These are phyloP conservation scores for Rhagophthalmus giganteus DNA, from an alignment of 2,888 invertebrate species.

Conservation along the genomic window DNA sequence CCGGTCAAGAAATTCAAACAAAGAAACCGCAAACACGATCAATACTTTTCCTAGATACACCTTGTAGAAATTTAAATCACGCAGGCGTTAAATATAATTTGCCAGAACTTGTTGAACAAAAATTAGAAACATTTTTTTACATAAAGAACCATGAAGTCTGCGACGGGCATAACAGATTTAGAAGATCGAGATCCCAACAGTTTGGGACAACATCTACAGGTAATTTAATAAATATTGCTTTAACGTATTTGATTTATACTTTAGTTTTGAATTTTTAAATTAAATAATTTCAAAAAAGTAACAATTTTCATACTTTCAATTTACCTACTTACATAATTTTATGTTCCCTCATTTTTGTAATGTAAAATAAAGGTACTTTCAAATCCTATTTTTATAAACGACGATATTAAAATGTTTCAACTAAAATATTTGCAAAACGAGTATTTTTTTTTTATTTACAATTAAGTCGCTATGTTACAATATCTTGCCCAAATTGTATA, in stretches of 20 bases:
- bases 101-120: constrained; percentile 35
- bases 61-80: constrained; percentile 28
- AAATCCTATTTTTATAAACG: too few relatives aligned
- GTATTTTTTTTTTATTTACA: neutral
- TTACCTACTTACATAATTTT: too few relatives aligned
- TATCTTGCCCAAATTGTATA: too few relatives aligned
- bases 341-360: too few relatives aligned
- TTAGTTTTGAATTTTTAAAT: neutral
- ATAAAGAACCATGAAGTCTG: constrained; percentile 51
- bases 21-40: constrained; percentile 16
- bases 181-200: constrained; percentile 73
- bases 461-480: too few relatives aligned
- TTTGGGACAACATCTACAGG: constrained; percentile 72
- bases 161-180: constrained; percentile 57
- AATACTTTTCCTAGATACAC: constrained; percentile 33
- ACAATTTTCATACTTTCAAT: too few relatives aligned
- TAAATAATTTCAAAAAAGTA: neutral
- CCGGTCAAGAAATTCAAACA: neutral
- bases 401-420: neutral
- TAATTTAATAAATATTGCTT: too few relatives aligned
- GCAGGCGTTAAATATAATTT: constrained; percentile 34
- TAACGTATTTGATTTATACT: neutral
- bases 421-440: neutral
- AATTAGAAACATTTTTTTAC: constrained; percentile 2
- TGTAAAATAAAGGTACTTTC: too few relatives aligned